Percentiles rank a stretch among this genome's conserved stretches.
phyloP scores from a whole-genome alignment of 2,113 vertebrate species.

The Calyptomena viridis region DNA sequence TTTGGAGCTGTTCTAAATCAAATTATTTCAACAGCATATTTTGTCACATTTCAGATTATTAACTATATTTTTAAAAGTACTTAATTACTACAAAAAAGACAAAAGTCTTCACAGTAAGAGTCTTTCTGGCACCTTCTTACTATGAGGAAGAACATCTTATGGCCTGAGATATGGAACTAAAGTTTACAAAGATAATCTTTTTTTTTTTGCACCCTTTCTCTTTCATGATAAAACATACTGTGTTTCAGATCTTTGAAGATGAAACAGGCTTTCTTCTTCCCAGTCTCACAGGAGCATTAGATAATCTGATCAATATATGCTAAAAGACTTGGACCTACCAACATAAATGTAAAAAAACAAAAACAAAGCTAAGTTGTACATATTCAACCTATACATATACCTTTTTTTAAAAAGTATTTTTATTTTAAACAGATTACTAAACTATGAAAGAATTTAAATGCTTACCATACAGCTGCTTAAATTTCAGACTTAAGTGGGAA shows the following conservation, averaged over 20 bases:
- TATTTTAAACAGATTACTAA: neutral
- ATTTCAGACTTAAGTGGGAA: neutral
- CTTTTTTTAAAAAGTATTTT: neutral
- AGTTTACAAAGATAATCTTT: neutral
- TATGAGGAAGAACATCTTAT: neutral
- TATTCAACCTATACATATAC: neutral
- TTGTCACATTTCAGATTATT: neutral
- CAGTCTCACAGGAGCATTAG: neutral
- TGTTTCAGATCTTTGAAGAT: neutral
- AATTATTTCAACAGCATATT: neutral
- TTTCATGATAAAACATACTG: neutral
- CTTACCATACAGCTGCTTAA: neutral
- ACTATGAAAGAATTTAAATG: neutral
- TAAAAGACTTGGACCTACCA: neutral
- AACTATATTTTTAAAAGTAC: neutral
- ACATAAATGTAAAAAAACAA: neutral
- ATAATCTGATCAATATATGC: neutral
- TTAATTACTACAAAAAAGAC: neutral
- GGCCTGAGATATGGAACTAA: neutral
- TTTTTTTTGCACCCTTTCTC: neutral
- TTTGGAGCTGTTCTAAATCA: neutral
- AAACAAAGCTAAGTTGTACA: neutral
- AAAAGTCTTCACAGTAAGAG: neutral
- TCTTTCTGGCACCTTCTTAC: neutral
- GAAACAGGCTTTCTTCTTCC: neutral